These are phyloP conservation scores for Grantiella picta DNA, from an alignment of 2,113 vertebrate genomes.

Conservation along the genomic window DNA sequence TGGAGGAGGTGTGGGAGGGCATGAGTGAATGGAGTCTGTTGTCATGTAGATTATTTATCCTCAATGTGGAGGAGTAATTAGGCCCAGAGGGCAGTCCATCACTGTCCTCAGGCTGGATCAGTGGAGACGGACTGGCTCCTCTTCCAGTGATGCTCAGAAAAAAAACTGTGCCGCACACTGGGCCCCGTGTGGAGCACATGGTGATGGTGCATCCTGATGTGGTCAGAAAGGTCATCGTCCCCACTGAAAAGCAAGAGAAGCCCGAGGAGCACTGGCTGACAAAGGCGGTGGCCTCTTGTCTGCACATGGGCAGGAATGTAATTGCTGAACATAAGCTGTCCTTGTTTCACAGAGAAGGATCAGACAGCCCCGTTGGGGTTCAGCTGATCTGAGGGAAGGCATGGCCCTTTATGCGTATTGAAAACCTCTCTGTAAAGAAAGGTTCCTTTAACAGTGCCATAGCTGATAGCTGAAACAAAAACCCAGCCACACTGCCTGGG, in stretches of 20 bases:
- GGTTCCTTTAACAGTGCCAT: slow-evolving; percentile 35
- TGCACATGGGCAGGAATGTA: slow-evolving; percentile 21
- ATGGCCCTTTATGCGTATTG: background rate
- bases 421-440: slow-evolving; percentile 36
- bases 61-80: slow-evolving; percentile 51
- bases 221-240: slow-evolving; percentile 49
- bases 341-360: slow-evolving; percentile 51
- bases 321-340: slow-evolving; percentile 62
- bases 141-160: background rate
- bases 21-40: slow-evolving; percentile 34
- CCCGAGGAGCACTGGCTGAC: background rate
- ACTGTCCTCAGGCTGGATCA: slow-evolving; percentile 28
- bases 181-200: slow-evolving; percentile 32
- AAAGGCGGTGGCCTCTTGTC: slow-evolving; percentile 56
- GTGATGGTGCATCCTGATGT: slow-evolving; percentile 43
- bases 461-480: slow-evolving; percentile 42
- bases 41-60: slow-evolving; percentile 60
- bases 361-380: slow-evolving; percentile 30
- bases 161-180: background rate
- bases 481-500: background rate
- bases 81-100: slow-evolving; percentile 52
- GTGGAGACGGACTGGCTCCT: slow-evolving; percentile 32
- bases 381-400: slow-evolving; percentile 27
- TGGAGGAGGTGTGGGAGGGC: background rate
- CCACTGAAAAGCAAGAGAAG: slow-evolving; percentile 40